phyloP scores from a whole-genome alignment of 1,140 invertebrate genomes.

The Rhagoletis zephyria region DNA sequence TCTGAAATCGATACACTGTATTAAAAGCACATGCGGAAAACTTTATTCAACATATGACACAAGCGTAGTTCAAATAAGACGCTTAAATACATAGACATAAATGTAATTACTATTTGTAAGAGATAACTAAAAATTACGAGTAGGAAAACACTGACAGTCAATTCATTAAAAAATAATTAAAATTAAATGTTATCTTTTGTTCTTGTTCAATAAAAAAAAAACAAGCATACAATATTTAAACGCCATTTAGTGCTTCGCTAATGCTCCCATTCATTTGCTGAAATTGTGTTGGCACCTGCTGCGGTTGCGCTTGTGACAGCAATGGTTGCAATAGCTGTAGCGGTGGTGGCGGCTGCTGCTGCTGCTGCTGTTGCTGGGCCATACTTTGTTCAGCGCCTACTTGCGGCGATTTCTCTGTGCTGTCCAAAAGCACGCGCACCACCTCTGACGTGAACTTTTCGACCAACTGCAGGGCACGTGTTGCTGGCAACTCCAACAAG shows the following conservation, averaged over 20 bases:
- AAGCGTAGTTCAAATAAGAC: neutral
- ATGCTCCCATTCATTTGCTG: neutral
- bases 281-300: neutral
- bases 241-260: slow-evolving; percentile 16
- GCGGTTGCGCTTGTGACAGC: neutral
- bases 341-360: no score
- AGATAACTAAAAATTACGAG: slow-evolving; percentile 41
- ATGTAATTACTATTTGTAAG: neutral
- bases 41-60: slow-evolving; percentile 17
- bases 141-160: slow-evolving; percentile 39
- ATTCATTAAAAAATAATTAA: slow-evolving; percentile 36
- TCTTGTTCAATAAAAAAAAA: no score
- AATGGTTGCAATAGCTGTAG: no score
- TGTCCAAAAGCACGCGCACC: slow-evolving; percentile 60
- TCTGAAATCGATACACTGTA: neutral
- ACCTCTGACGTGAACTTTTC: slow-evolving; percentile 70
- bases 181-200: neutral
- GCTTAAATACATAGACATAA: neutral
- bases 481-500: slow-evolving; percentile 65
- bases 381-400: neutral
- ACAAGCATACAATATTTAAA: neutral
- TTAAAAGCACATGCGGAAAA: slow-evolving; percentile 46
- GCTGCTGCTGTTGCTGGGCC: neutral
- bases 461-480: slow-evolving; percentile 65
- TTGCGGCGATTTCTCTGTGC: neutral